These are phyloP conservation scores for Sander lucioperca DNA, from an alignment of 2,113 vertebrate species.

Conservation along the genomic window DNA sequence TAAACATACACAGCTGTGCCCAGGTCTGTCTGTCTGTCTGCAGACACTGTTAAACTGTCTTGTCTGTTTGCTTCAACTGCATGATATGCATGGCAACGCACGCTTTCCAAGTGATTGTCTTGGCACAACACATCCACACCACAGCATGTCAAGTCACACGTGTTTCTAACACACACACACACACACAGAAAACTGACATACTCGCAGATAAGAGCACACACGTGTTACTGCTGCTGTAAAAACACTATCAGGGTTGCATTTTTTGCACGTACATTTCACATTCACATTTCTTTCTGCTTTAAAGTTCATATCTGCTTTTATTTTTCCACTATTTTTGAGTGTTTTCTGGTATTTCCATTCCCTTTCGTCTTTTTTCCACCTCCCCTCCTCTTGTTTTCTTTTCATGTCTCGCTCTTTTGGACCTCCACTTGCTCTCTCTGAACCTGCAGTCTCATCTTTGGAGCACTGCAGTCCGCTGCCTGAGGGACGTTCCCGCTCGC, in stretches of 20 bases:
- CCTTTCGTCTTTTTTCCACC: constrained; percentile 21
- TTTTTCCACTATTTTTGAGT: constrained; percentile 52
- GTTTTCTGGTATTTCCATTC: constrained; percentile 64
- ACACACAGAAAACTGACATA: constrained; percentile 9
- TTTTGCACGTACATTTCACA: constrained; percentile 52
- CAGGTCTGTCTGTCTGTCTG: constrained; percentile 83
- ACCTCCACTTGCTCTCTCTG: constrained; percentile 37
- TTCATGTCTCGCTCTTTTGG: constrained; percentile 20
- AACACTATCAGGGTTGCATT: constrained; percentile 24
- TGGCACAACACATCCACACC: constrained; percentile 29
- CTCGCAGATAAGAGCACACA: constrained; percentile 5
- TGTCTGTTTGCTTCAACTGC: constrained; percentile 65
- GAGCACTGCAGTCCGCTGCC: constrained; percentile 92
- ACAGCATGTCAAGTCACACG: constrained; percentile 43
- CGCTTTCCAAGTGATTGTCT: constrained; percentile 58
- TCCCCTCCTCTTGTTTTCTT: constrained; percentile 16
- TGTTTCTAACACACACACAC: constrained; percentile 24
- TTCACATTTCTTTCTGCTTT: constrained; percentile 52
- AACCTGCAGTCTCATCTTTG: constrained; percentile 88
- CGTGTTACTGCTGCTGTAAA: constrained; percentile 14
- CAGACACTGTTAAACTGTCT: constrained; percentile 75
- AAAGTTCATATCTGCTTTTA: constrained; percentile 53
- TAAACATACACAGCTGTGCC: constrained; percentile 77
- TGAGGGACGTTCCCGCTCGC: constrained; percentile 89
- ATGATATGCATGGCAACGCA: constrained; percentile 65